Evolutionary conservation across 2,797 vertebrate species (phyloP).

Genomic region (Semaprochilodus insignis): DNA sequence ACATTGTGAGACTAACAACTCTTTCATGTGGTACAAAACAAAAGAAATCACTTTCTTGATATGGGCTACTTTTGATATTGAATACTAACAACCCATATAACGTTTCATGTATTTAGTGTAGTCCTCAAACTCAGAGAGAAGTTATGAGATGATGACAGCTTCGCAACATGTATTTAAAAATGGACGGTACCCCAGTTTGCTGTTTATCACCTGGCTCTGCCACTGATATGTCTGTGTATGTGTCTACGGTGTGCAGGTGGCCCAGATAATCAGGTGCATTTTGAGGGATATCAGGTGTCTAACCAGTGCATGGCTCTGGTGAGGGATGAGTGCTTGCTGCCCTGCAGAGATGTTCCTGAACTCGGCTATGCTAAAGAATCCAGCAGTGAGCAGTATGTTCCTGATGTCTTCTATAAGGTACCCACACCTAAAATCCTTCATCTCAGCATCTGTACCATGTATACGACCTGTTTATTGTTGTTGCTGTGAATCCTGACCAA

Average conservation of each 20-base stretch:
- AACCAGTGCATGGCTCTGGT: conserved; percentile 99
- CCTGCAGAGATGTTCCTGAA: conserved; percentile 92
- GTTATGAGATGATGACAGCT: not conserved
- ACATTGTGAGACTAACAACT: too few relatives aligned
- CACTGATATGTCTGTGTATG: too few relatives aligned
- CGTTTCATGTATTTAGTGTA: too few relatives aligned
- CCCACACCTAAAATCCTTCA: conserved; percentile 21
- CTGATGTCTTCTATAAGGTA: conserved; percentile 98
- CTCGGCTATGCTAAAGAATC: conserved; percentile 97
- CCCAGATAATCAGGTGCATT: conserved; percentile 99
- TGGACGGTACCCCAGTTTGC: not conserved
- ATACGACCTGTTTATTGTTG: not conserved
- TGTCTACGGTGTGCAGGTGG: conserved; percentile 82
- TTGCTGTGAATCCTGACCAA: too few relatives aligned
- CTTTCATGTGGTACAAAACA: too few relatives aligned
- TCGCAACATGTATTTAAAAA: too few relatives aligned
- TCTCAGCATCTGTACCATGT: not conserved
- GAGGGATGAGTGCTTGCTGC: conserved; percentile 93
- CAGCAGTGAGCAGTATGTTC: conserved; percentile 96
- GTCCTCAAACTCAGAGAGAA: too few relatives aligned
- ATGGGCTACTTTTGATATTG: too few relatives aligned
- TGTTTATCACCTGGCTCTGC: not conserved
- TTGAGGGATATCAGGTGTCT: conserved; percentile 98
- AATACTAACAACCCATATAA: too few relatives aligned
- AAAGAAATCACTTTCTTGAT: too few relatives aligned